Evolutionary conservation across 2,797 vertebrate species (phyloP).

Genomic region (Argya squamiceps): DNA sequence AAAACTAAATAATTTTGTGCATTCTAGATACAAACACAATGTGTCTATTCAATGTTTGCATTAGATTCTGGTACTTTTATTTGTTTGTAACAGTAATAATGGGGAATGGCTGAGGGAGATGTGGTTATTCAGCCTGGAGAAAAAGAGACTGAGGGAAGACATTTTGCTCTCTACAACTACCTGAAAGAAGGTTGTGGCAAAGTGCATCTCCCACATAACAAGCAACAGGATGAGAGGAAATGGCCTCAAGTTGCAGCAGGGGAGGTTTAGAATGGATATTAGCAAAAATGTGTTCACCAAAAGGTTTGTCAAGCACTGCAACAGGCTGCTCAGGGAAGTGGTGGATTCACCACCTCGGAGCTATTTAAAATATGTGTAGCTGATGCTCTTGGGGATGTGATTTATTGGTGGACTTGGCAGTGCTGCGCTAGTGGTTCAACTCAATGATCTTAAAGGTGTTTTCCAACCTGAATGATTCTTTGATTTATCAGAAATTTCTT

Average conservation of each 20-base stretch:
- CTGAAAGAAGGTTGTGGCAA: neutral
- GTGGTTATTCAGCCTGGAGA: neutral
- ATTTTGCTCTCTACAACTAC: neutral
- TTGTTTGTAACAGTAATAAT: neutral
- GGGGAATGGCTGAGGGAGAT: neutral
- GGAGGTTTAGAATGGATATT: neutral
- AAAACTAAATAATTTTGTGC: neutral
- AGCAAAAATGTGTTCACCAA: neutral
- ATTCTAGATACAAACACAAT: neutral
- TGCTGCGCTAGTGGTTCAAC: neutral
- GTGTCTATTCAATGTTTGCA: neutral
- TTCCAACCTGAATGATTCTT: neutral
- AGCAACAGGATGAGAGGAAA: rapidly evolving
- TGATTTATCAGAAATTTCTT: neutral
- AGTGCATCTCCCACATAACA: neutral
- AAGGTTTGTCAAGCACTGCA: neutral
- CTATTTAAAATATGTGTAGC: neutral
- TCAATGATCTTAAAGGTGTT: neutral
- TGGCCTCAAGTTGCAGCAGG: neutral
- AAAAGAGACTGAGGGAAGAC: neutral
- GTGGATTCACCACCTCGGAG: neutral
- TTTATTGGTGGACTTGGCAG: neutral
- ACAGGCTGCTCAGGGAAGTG: neutral
- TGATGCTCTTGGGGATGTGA: neutral
- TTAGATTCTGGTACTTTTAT: neutral